Conservation (phyloP, 2,797 vertebrate species). For the Chloroceryle amazona region DNA sequence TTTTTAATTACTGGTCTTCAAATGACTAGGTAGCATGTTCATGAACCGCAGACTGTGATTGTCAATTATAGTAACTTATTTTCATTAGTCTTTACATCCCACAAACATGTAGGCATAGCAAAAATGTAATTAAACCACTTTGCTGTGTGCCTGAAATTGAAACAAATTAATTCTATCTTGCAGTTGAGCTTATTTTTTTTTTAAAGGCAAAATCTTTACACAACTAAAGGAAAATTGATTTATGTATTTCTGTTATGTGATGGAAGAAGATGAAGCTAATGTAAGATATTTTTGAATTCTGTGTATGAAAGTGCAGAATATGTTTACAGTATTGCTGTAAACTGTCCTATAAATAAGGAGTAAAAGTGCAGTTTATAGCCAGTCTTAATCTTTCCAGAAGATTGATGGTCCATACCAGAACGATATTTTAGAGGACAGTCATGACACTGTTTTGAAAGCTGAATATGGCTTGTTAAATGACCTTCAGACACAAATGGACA, state of each 20-base stretch:
- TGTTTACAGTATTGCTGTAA: background rate
- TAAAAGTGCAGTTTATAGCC: background rate
- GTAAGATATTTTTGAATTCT: background rate
- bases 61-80: background rate
- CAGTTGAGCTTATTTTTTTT: background rate
- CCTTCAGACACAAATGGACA: background rate
- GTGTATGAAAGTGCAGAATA: background rate
- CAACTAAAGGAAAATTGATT: background rate
- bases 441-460: background rate
- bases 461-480: background rate
- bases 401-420: background rate
- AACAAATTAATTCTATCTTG: background rate
- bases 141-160: background rate
- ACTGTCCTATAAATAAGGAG: background rate
- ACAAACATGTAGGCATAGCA: background rate
- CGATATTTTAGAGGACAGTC: background rate
- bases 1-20: background rate
- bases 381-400: background rate
- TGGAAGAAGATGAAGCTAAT: background rate
- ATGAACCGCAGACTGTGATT: background rate
- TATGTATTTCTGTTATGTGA: background rate
- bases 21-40: background rate
- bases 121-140: conserved; percentile 3
- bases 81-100: background rate
- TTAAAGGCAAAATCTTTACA: background rate